These are phyloP conservation scores for Xenentodon cancila DNA, from an alignment of 2,797 vertebrate genomes.

Conservation along the genomic window DNA sequence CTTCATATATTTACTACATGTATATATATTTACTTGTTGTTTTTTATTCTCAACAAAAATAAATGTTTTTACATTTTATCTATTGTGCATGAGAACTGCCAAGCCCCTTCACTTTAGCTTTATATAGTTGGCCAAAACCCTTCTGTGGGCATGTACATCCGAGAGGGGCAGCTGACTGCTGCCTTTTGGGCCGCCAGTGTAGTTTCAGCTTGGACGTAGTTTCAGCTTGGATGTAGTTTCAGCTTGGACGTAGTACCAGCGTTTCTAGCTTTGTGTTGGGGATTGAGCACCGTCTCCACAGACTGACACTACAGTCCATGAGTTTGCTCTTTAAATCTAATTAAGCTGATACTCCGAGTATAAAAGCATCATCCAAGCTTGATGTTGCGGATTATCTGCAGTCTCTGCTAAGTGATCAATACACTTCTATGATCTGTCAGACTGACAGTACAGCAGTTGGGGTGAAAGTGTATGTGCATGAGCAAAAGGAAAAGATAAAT, in stretches of 20 bases:
- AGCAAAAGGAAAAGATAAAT: no score
- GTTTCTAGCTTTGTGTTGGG: no score
- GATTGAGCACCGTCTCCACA: not conserved
- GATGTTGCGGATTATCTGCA: not conserved
- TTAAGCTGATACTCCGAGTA: not conserved
- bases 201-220: no score
- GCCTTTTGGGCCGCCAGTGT: no score
- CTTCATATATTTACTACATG: conserved; percentile 23
- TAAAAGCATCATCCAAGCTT: not conserved
- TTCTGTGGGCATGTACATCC: no score
- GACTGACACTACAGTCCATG: not conserved
- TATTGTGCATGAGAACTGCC: conserved; percentile 11
- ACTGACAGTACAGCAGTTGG: not conserved
- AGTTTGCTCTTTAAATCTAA: not conserved
- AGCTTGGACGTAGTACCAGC: no score
- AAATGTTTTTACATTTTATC: conserved; percentile 25
- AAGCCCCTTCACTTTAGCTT: no score
- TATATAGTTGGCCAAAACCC: no score
- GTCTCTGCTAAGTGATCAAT: not conserved
- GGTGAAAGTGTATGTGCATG: not conserved
- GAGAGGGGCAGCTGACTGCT: no score
- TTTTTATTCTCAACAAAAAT: conserved; percentile 48
- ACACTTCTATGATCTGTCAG: not conserved
- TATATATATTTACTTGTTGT: no score
- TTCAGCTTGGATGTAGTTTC: no score